phyloP scores from a whole-genome alignment of 2,888 invertebrate species.

The Apomyelois bistriatella region DNA sequence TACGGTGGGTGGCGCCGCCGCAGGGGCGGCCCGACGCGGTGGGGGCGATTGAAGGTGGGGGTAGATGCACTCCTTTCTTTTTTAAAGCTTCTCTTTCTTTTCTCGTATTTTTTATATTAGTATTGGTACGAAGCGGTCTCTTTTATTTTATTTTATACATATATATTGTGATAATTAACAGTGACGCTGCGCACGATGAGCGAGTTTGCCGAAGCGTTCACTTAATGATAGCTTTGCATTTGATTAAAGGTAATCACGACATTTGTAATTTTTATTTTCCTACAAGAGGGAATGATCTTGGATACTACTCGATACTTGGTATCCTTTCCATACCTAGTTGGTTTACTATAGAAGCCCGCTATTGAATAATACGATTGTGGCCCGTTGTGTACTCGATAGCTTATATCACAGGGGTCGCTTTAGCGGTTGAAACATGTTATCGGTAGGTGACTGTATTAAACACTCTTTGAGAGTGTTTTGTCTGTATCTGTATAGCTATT shows the following conservation, averaged over 20 bases:
- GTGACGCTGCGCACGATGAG: conserved; percentile 72
- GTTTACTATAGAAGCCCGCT: conserved; percentile 21
- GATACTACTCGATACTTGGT: conserved; percentile 20
- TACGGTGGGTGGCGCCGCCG: conserved; percentile 82
- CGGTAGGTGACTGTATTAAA: conserved; percentile 47
- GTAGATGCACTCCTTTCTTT: conserved; percentile 78
- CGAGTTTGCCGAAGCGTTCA: conserved; percentile 63
- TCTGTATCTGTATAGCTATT: conserved; percentile 26
- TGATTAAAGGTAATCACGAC: conserved; percentile 72
- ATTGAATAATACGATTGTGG: conserved; percentile 36
- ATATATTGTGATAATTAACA: conserved; percentile 78
- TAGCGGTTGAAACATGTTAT: conserved; percentile 49
- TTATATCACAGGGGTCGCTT: conserved; percentile 45
- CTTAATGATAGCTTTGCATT: conserved; percentile 77
- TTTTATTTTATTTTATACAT: conserved; percentile 73
- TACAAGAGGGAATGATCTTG: conserved; percentile 34
- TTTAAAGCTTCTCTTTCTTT: conserved; percentile 80
- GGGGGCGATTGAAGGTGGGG: conserved; percentile 72
- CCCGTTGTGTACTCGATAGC: conserved; percentile 43
- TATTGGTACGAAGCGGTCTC: conserved; percentile 75
- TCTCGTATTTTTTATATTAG: conserved; percentile 76
- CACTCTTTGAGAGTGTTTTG: conserved; percentile 47
- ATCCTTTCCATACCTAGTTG: too few relatives aligned
- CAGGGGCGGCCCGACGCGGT: conserved; percentile 71
- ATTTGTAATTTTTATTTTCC: conserved; percentile 64